Conservation (phyloP, 2,113 vertebrate genomes). For the Holacanthus passer region DNA sequence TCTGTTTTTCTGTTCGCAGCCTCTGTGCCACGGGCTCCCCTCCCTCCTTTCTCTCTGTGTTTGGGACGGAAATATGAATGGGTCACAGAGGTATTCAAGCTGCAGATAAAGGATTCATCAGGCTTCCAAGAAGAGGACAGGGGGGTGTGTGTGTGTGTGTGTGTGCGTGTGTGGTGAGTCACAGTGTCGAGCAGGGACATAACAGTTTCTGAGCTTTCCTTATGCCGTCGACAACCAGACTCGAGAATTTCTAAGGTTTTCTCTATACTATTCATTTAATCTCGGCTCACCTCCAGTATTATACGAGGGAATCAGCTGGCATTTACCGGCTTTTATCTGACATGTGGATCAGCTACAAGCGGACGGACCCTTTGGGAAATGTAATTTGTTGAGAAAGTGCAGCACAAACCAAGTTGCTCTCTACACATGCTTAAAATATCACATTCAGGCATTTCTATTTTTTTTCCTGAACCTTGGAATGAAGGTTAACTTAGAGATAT, state of each 20-base stretch:
- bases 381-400: neutral
- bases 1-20: conserved; percentile 51
- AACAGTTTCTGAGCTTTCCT: conserved; percentile 7
- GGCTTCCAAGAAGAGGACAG: conserved; percentile 43
- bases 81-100: conserved; percentile 62
- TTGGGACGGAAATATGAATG: conserved; percentile 68
- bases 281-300: neutral
- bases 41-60: conserved; percentile 29
- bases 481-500: no score
- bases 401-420: neutral
- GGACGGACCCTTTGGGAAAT: neutral
- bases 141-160: conserved; percentile 38
- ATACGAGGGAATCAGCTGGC: neutral
- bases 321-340: conserved; percentile 27
- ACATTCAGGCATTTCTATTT: neutral
- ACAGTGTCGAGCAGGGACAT: conserved; percentile 64
- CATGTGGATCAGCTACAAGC: conserved; percentile 19
- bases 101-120: conserved; percentile 70
- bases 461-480: no score
- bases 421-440: neutral
- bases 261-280: conserved; percentile 1
- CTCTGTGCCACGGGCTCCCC: conserved; percentile 33
- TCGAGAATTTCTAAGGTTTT: conserved; percentile 12
- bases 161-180: conserved; percentile 48
- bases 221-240: neutral